phyloP scores from a whole-genome alignment of 2,888 invertebrate species.

The Aphrophora alni region DNA sequence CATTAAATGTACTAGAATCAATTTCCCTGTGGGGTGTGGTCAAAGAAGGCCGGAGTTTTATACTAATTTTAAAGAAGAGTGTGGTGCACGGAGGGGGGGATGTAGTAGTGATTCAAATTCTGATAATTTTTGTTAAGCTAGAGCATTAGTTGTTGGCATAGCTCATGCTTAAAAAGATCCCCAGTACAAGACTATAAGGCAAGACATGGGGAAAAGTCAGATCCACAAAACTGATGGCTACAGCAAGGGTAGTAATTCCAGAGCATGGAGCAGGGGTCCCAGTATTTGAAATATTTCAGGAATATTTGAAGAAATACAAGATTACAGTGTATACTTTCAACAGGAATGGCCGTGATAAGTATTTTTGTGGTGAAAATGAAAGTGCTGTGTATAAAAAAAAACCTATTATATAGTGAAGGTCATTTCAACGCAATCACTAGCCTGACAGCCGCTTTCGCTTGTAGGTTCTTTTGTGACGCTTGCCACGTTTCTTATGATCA shows the following conservation, averaged over 20 bases:
- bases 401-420: too few relatives aligned
- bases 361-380: too few relatives aligned
- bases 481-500: constrained; percentile 45
- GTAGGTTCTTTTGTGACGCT: too few relatives aligned
- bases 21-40: constrained; percentile 31
- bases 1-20: constrained; percentile 35
- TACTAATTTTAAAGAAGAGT: constrained; percentile 41
- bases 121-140: constrained; percentile 37
- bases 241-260: background rate
- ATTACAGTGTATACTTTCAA: constrained; percentile 12
- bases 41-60: background rate
- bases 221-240: background rate
- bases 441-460: too few relatives aligned
- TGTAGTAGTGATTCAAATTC: constrained; percentile 44
- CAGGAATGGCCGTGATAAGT: background rate
- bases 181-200: background rate
- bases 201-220: background rate
- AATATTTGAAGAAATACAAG: constrained; percentile 4
- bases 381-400: too few relatives aligned
- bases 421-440: too few relatives aligned
- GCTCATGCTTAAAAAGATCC: constrained; percentile 30
- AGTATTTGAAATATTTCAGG: constrained; percentile 20
- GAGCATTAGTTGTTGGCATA: constrained; percentile 42
- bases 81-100: constrained; percentile 23
- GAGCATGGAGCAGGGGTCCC: constrained; percentile 6